Evolutionary conservation across 1,140 invertebrate genomes (phyloP), one percentile per base, ranked within the genome.

Genomic region (Zaprionus inermis): DNA sequence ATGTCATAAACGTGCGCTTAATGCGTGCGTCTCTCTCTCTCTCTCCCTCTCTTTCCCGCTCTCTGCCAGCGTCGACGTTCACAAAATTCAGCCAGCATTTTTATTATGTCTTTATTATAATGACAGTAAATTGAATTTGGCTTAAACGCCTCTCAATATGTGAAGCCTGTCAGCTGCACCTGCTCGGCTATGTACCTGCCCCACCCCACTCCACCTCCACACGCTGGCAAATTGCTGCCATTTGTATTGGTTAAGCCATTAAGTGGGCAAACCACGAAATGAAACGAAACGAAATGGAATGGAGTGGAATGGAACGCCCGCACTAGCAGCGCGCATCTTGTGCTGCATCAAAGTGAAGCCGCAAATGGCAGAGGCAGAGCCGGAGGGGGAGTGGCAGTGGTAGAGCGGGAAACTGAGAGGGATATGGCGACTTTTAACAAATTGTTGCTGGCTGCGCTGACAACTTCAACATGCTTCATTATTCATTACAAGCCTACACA

Each of bases 371-470:
- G 14, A 10, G 20, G 32, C 2, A 1, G n/a, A 24, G 20, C 5
- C 30, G n/a, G 16, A 18, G 54, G 34, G 36, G 10, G 18, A 28
- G 49, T 60, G 60, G 49, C n/a, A 24, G 69, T 60, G 67, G 55
- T 58, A 34, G 22, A 32, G 18, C 36, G 49, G 55, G 59, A 55
- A 46, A 49, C 28, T 9, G 66, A 22, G 22, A 36, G 16, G 61
- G n/a, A 28, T 4, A 28, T 51, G 58, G 76, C 79, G 73, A 88
- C 76, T 78, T 70, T 89, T 88, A 84, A 88, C 84, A 88, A 88
- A 88, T 88, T 88, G 80, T 88, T 89, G 79, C 65, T 75, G 59
- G 72, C 57, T 77, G 71, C 60, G 84, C 68, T 89, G 84, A 88
- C 84, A 88, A 84, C 82, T 86, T 44, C 76, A 86, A 82, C 82